Evolutionary conservation across 2,113 vertebrate species (phyloP).

Genomic region (Trogon melanurus): DNA sequence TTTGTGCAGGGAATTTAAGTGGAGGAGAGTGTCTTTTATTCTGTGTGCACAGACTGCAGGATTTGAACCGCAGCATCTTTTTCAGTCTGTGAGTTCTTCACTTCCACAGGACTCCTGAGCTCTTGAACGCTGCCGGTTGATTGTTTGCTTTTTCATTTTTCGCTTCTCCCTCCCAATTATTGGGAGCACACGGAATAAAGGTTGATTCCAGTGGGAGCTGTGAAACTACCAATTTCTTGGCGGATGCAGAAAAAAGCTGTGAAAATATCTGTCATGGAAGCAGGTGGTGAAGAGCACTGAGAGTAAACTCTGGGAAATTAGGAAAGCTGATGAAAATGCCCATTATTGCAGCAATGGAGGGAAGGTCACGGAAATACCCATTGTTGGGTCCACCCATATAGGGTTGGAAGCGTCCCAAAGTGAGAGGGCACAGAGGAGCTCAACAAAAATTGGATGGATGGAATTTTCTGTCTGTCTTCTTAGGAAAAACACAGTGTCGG

Average conservation of each 20-base stretch:
- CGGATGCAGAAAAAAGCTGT: not conserved
- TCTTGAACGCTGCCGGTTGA: not conserved
- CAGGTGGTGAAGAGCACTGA: not conserved
- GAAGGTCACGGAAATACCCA: not conserved
- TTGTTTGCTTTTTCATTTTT: not conserved
- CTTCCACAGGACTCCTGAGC: not conserved
- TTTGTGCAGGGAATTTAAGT: not conserved
- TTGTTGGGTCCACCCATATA: not conserved
- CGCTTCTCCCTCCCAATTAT: not conserved
- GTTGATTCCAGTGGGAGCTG: not conserved
- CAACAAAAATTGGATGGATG: not conserved
- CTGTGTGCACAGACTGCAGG: not conserved
- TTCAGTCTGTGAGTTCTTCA: not conserved
- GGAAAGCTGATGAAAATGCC: not conserved
- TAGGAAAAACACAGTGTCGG: not conserved
- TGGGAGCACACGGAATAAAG: not conserved
- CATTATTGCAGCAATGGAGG: not conserved
- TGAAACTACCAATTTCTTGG: not conserved
- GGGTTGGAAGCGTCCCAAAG: fast-evolving
- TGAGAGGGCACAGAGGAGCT: not conserved
- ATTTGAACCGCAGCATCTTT: not conserved
- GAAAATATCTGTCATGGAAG: not conserved
- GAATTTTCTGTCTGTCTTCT: not conserved
- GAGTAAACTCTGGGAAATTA: not conserved
- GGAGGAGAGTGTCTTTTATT: not conserved